phyloP scores from a whole-genome alignment of 2,113 vertebrate species.

The Taxidea taxus region DNA sequence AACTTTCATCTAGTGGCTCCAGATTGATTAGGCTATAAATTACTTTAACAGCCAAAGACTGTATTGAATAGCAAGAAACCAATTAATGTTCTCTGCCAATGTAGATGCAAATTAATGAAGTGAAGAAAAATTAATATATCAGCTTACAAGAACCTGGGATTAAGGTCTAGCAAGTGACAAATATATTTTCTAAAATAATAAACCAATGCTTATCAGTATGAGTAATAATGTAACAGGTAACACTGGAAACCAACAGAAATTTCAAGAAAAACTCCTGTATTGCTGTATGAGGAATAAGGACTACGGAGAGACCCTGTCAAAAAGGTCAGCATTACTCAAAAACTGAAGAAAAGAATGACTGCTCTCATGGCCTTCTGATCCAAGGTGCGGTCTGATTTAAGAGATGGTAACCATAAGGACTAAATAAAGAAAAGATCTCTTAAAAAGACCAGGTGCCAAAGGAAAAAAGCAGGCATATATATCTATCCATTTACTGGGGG shows the following conservation, averaged over 20 bases:
- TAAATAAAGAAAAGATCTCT: neutral
- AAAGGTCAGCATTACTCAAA: neutral
- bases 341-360: neutral
- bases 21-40: neutral
- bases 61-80: slow-evolving; percentile 38
- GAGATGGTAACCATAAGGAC: neutral
- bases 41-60: slow-evolving; percentile 34
- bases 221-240: neutral
- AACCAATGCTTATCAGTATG: neutral
- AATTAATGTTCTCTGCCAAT: slow-evolving; percentile 22
- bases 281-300: neutral
- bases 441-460: neutral
- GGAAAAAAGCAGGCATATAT: neutral
- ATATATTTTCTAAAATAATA: slow-evolving; percentile 31
- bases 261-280: neutral
- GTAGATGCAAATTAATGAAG: slow-evolving; percentile 44
- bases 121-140: slow-evolving; percentile 1
- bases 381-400: neutral
- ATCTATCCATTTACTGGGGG: neutral
- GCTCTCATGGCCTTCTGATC: neutral
- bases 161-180: neutral
- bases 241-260: neutral
- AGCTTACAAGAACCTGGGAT: slow-evolving; percentile 8
- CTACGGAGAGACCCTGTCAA: neutral
- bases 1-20: neutral